Percentiles rank a stretch among this genome's conserved stretches.
Conservation (phyloP, 2,797 vertebrate genomes). For the Mus caroli region DNA sequence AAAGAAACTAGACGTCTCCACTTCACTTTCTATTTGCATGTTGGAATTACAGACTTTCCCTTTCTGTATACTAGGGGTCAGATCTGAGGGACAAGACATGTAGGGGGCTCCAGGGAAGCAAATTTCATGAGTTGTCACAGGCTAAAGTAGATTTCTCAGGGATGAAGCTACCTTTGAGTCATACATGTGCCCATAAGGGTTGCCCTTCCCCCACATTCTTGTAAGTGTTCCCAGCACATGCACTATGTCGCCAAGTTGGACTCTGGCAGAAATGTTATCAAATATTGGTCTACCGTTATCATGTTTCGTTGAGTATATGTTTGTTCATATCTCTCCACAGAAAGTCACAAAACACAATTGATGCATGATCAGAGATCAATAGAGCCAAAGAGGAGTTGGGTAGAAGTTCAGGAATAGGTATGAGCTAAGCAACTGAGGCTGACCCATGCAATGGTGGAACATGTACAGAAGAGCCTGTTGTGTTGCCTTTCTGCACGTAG, state of each 20-base stretch:
- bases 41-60: not conserved
- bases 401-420: not conserved
- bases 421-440: not conserved
- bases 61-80: not conserved
- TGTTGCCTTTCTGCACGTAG: not conserved
- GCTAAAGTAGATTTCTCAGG: not conserved
- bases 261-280: not conserved
- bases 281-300: not conserved
- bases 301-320: too few relatives aligned
- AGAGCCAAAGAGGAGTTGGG: not conserved
- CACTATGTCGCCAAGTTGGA: not conserved
- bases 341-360: not conserved
- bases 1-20: not conserved
- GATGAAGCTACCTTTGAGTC: not conserved
- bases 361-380: not conserved
- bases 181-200: not conserved
- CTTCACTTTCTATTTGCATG: not conserved
- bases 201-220: not conserved
- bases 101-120: not conserved
- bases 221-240: not conserved
- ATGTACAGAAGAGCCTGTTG: too few relatives aligned
- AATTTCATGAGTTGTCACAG: not conserved
- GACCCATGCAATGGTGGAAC: too few relatives aligned
- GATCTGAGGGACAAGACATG: not conserved
- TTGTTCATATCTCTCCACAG: not conserved